Conservation (phyloP, 2,113 vertebrate genomes). For the Pachyramphus minor region DNA sequence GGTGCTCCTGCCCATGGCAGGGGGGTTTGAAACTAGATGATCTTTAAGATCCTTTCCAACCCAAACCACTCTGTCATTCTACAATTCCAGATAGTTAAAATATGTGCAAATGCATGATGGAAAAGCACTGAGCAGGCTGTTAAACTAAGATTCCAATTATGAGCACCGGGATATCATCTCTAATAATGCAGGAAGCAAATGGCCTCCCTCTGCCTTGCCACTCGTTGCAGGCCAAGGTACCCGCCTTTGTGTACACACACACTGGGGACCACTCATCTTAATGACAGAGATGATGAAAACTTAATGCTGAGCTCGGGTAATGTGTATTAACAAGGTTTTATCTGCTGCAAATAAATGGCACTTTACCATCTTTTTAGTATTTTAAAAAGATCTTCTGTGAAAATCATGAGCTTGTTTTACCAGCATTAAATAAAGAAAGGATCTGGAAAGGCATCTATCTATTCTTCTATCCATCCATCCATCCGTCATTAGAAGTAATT, state of each 20-base stretch:
- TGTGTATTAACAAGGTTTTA: not conserved
- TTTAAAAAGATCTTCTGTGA: not conserved
- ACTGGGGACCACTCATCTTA: not conserved
- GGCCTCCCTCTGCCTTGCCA: not conserved
- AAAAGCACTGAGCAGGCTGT: not conserved
- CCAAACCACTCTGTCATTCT: not conserved
- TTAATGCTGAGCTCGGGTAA: not conserved
- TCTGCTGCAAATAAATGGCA: not conserved
- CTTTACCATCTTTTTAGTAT: not conserved
- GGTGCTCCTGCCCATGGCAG: too few species aligned
- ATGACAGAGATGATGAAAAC: not conserved
- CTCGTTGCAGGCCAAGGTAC: not conserved
- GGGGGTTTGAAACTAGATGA: not conserved
- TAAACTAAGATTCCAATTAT: not conserved
- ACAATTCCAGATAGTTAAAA: not conserved
- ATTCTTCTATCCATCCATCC: slow-evolving; percentile 9
- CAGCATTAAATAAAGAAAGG: slow-evolving; percentile 30
- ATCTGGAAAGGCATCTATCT: slow-evolving; percentile 43
- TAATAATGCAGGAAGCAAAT: not conserved
- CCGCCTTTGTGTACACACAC: not conserved
- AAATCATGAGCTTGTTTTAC: not conserved
- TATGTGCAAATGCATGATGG: accelerated
- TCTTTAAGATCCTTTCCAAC: not conserved
- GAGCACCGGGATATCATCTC: not conserved
- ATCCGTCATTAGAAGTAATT: slow-evolving; percentile 70